These are phyloP conservation scores for Atherix ibis DNA, from an alignment of 2,888 invertebrate genomes.

Conservation along the genomic window DNA sequence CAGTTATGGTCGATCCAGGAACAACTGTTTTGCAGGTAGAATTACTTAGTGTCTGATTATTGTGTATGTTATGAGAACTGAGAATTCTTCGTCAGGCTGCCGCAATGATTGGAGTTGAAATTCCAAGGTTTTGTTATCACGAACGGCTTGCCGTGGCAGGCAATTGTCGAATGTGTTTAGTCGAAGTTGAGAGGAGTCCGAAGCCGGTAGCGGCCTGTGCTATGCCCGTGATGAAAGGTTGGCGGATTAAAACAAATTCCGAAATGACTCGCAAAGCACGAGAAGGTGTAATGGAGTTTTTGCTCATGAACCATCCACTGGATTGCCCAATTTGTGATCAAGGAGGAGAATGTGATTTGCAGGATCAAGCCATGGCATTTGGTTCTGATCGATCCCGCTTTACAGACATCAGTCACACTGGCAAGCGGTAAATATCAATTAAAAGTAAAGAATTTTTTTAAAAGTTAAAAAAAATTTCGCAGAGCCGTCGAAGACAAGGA, in stretches of 20 bases:
- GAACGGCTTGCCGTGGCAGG: slow-evolving; percentile 96
- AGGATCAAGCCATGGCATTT: slow-evolving; percentile 99
- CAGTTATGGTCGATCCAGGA: slow-evolving; percentile 85
- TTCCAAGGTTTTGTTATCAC: slow-evolving; percentile 98
- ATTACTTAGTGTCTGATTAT: neutral
- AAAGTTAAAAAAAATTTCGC: slow-evolving; percentile 6
- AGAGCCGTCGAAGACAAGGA: slow-evolving; percentile 99
- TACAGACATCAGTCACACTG: slow-evolving; percentile 77
- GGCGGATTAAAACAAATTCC: slow-evolving; percentile 95
- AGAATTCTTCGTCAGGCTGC: slow-evolving; percentile 52
- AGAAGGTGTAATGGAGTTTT: slow-evolving; percentile 95
- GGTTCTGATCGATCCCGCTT: slow-evolving; percentile 90
- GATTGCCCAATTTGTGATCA: slow-evolving; percentile 99
- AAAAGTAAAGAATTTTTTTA: neutral
- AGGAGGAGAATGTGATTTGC: slow-evolving; percentile 82
- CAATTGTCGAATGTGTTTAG: slow-evolving; percentile 98
- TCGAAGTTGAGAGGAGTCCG: slow-evolving; percentile 96
- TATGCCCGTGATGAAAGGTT: slow-evolving; percentile 99
- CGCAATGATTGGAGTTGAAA: slow-evolving; percentile 88
- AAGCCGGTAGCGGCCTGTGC: slow-evolving; percentile 99
- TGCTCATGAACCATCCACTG: slow-evolving; percentile 94
- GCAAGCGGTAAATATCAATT: slow-evolving; percentile 53
- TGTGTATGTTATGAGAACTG: neutral
- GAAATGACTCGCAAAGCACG: slow-evolving; percentile 68
- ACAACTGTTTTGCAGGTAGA: slow-evolving; percentile 88